Evolutionary conservation across 2,888 invertebrate genomes (phyloP), one percentile per base, ranked within the genome.

Genomic region (Iphiclides podalirius): DNA sequence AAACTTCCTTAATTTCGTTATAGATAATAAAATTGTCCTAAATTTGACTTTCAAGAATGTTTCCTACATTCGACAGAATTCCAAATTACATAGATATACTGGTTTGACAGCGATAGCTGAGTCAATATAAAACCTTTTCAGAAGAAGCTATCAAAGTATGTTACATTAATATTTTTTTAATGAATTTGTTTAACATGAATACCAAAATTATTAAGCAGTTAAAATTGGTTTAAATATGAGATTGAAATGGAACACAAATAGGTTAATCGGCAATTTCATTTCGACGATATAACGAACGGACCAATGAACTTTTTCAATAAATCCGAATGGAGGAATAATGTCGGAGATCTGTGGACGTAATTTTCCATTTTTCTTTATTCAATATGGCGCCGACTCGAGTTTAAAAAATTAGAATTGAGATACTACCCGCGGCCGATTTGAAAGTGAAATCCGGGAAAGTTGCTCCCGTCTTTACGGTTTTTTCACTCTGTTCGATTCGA

Each of bases 231-330:
- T 9, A 26, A 26, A 26, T 7, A 17, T 12, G 23, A 43, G 11
- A 20, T 43, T n/a, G 14, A 23, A 14, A 7, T 26, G n/a, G 14
- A 23, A 20, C 36, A 15, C 16, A 49, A 41, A 34, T n/a, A 38
- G 20, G 37, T 14, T 41, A 41, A 34, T 28, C 37, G 42, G 17
- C 15, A 11, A 34, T 11, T 39, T 28, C n/a, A 55, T 48, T 55
- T 57, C 57, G 61, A 61, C 59, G 60, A 57, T 4, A 28, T 17
- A 33, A 60, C 59, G 63, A 38, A 28, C 16, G 26, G 14, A 62
- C 70, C 61, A 75, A 77, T 70, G 67, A 76, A 73, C 72, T 74
- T 76, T 78, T 75, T 75, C 78, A 82, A 82, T 80, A 79, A 72
- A 67, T 65, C 63, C 66, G 67, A 70, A 62, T 59, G 60, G 63